These are phyloP conservation scores for Thysanoteuthis rhombus DNA, from an alignment of 2,888 invertebrate genomes.

Conservation along the genomic window DNA sequence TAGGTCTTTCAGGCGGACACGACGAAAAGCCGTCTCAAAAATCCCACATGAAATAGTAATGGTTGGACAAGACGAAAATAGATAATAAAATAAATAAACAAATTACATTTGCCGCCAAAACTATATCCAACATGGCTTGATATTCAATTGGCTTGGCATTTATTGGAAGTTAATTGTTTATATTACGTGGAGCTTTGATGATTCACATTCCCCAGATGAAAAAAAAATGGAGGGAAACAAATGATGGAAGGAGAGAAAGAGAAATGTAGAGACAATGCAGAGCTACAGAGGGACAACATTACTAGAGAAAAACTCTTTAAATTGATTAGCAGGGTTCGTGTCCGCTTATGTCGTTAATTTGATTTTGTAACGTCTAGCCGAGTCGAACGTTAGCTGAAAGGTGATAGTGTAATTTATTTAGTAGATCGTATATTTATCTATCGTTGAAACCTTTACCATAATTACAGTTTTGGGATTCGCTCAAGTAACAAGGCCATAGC, in stretches of 20 bases:
- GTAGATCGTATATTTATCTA: neutral
- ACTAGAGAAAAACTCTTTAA: neutral
- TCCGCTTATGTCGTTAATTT: conserved; percentile 12
- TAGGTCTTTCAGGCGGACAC: neutral
- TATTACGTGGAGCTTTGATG: neutral
- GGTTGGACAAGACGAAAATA: neutral
- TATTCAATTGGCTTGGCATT: neutral
- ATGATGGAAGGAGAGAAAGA: neutral
- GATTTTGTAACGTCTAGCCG: neutral
- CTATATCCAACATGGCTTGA: neutral
- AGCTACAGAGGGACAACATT: neutral
- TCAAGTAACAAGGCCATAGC: neutral
- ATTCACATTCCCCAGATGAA: neutral
- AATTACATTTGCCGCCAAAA: neutral
- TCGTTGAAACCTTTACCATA: neutral
- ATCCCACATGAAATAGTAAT: neutral
- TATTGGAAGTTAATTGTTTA: conserved; percentile 12
- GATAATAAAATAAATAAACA: neutral
- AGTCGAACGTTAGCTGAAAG: conserved; percentile 12
- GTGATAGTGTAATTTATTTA: conserved; percentile 12
- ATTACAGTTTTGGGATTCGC: conserved; percentile 12
- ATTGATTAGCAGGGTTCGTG: conserved; percentile 12
- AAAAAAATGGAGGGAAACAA: neutral
- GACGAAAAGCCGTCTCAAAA: neutral
- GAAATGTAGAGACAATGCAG: neutral